phyloP scores from a whole-genome alignment of 2,113 vertebrate genomes.

The Pseudopipra pipra region DNA sequence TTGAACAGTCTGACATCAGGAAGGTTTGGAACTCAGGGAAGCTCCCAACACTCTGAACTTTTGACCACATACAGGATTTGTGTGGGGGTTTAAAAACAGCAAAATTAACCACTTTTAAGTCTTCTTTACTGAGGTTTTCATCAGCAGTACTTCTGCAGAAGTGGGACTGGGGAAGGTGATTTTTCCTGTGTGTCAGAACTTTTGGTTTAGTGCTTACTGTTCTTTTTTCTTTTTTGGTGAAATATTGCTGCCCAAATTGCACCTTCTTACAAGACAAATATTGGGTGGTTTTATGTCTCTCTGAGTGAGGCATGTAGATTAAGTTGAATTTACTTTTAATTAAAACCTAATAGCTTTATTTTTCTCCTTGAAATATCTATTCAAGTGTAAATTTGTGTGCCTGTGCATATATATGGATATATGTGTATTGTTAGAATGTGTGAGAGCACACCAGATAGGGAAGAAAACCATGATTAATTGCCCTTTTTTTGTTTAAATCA shows the following conservation, averaged over 20 bases:
- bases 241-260: background rate
- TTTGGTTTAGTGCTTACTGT: background rate
- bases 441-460: background rate
- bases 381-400: background rate
- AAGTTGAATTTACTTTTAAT: background rate
- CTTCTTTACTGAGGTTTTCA: background rate
- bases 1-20: background rate
- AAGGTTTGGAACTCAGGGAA: background rate
- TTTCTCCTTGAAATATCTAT: background rate
- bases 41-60: background rate
- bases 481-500: background rate
- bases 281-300: rapidly evolving
- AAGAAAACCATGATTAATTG: background rate
- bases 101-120: background rate
- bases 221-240: background rate
- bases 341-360: background rate
- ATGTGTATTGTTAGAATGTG: background rate
- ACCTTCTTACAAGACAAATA: background rate
- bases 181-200: background rate
- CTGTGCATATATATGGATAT: too few species aligned
- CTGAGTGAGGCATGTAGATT: background rate
- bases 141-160: background rate
- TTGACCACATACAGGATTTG: background rate
- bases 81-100: background rate
- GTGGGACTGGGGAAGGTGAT: background rate